Base-by-base conservation (phyloP, 2,888 invertebrate species). In the Andrena trimmerana region DNA sequence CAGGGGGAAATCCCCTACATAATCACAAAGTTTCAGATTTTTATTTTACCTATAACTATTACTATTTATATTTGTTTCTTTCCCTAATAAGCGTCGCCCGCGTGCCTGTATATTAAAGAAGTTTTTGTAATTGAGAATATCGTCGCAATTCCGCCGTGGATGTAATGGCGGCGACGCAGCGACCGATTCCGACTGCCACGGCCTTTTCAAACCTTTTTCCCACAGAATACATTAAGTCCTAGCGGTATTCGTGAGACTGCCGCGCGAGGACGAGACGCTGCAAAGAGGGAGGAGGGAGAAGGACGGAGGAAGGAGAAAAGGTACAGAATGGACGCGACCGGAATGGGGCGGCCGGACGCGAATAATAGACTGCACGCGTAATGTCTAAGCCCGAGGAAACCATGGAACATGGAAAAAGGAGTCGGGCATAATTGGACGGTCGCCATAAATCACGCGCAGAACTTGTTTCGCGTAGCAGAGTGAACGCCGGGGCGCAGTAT, bases 251-350 rank as follows among this genome's bases (percentile, higher is more conserved):
- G 65, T n/a, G 54, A 57, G 79, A 63, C 48, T 27, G 36, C 63
- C 67, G 66, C 52, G 65, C 74, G 81, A 82, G 65, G 5, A 52
- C 31, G 59, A 31, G 8, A 54, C 60, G 63, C 59, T 27, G 59
- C 48, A 75, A 73, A 76, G 69, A 72, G 36, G 63, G 67, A 60
- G 54, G 24, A 76, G 66, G 54, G 27, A 27, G 27, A 52, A 52
- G 65, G 42, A 24, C 20, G 29, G 63, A 42, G 77, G 63, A 71
- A 57, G 63, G 78, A 77, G 78, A 75, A 81, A 75, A 71, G 78
- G 59, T 73, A 78, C 71, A 70, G 82, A 78, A 87, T 79, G 80
- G 83, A 75, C 77, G 42, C 42, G 81, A 81, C 70, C 77, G 77
- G 83, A 79, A 82, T 77, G 75, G 78, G 75, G 77, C 69, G 78